Percentiles rank a stretch among this genome's conserved stretches.
Evolutionary conservation across 64 coral and sea anemone species (phyloP).

Genomic region (Trachythela sp.): DNA sequence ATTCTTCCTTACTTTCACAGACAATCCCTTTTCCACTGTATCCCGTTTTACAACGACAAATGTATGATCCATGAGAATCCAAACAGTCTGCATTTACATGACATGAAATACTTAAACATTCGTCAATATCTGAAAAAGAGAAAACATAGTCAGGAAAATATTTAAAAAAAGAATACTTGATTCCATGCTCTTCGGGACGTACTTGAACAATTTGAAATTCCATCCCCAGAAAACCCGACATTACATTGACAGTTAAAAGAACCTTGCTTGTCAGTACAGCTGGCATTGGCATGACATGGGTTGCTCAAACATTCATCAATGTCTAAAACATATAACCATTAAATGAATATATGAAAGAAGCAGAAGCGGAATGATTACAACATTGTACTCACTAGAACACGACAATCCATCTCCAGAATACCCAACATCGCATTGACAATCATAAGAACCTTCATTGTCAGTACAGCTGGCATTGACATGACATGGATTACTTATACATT

Average conservation of each 20-base stretch:
- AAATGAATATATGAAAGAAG: too few species aligned
- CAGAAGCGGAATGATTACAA: too few species aligned
- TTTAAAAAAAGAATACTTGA: not conserved
- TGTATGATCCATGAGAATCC: not conserved
- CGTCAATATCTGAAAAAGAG: not conserved
- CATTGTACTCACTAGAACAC: not conserved
- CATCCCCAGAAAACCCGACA: not conserved
- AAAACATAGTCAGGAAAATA: not conserved
- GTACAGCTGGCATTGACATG: not conserved
- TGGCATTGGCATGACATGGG: not conserved
- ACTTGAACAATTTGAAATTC: not conserved
- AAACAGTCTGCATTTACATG: not conserved
- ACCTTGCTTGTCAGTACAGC: not conserved
- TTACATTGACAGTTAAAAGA: not conserved
- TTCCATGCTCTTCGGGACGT: not conserved
- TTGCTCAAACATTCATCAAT: not conserved
- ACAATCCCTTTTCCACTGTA: not conserved
- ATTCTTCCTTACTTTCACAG: not conserved
- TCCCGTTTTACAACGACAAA: not conserved
- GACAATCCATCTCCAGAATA: not conserved
- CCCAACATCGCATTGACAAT: not conserved
- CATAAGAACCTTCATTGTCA: not conserved
- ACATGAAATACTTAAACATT: slow-evolving; percentile 8
- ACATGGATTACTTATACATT: not conserved
- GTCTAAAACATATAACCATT: not conserved